Percentiles rank a stretch among this genome's conserved stretches.
These are phyloP conservation scores for Brachyopa scutellaris DNA, from an alignment of 2,888 invertebrate genomes.

Conservation along the genomic window DNA sequence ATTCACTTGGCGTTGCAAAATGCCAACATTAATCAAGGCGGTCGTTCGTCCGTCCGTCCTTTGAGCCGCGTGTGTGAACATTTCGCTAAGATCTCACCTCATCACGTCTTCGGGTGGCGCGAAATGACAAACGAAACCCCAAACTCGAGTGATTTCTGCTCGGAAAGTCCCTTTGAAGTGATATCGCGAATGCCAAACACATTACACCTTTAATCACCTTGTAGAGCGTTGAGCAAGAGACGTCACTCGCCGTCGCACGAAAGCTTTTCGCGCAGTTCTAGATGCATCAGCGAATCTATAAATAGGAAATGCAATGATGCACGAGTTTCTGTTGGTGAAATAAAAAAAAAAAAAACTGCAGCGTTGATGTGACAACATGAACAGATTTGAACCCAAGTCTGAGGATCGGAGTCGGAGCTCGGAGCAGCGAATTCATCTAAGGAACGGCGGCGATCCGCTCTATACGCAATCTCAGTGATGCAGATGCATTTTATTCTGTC, in stretches of 20 bases:
- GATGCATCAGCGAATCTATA: slow-evolving; percentile 5
- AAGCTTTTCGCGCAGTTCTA: slow-evolving; percentile 57
- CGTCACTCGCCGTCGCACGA: slow-evolving; percentile 15
- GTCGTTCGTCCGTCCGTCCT: slow-evolving; percentile 50
- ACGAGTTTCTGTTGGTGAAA: not conserved
- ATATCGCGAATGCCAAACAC: slow-evolving; percentile 66
- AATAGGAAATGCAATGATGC: slow-evolving; percentile 47
- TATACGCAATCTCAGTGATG: slow-evolving; percentile 64
- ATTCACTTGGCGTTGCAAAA: slow-evolving; percentile 67
- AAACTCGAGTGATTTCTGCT: slow-evolving; percentile 34
- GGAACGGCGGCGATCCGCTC: slow-evolving; percentile 66
- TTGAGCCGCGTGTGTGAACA: slow-evolving; percentile 60
- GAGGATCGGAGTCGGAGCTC: slow-evolving; percentile 34
- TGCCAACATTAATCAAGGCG: slow-evolving; percentile 71
- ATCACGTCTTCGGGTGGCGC: slow-evolving; percentile 65
- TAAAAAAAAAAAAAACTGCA: slow-evolving; percentile 12
- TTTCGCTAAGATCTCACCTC: slow-evolving; percentile 72
- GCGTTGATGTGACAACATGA: slow-evolving; percentile 72
- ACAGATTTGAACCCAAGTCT: slow-evolving; percentile 59
- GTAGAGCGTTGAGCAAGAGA: slow-evolving; percentile 36
- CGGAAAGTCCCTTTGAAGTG: slow-evolving; percentile 59
- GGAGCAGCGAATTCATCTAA: slow-evolving; percentile 27
- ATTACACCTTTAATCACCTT: slow-evolving; percentile 71
- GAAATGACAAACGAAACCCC: slow-evolving; percentile 65
- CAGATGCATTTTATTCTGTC: slow-evolving; percentile 66